Evolutionary conservation across 2,888 invertebrate genomes (phyloP), one percentile per base, ranked within the genome.

Genomic region (Cataglyphis cursor): DNA sequence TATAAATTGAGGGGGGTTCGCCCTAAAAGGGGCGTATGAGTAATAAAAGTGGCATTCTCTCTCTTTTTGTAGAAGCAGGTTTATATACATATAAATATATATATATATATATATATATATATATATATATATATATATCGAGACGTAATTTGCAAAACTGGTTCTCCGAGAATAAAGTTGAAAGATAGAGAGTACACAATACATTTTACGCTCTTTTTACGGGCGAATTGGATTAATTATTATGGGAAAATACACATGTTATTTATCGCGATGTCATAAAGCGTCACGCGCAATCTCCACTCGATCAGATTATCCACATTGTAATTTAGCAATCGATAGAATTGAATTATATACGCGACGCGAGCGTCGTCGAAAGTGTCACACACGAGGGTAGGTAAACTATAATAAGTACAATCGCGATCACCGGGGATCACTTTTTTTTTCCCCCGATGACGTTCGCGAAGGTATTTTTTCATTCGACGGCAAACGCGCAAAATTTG

Each of bases 391-490:
- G n/a, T 35, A 0, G 31, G 9, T 21, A 1, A 28, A 28, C 24
- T 28, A 35, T 35, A 70, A 54, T 73, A 80, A 59, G 73, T 78
- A 80, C 31, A 78, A 59, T 73, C 74, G 31, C 44, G 41, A 28
- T 28, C 24, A 59, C 21, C 15, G 57, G 9, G 31, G 41, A 35
- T 72, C 31, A 31, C 78, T 59, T 31, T 73, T 78, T 73, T 80
- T 51, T n/a, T n/a, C n/a, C n/a, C 8, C 73, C 35, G 18, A 85
- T 78, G 86, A 80, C 21, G 28, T 54, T 38, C 66, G 59, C 48
- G 54, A 38, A 54, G 72, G 72, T 78, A 73, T 78, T 84, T 82
- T 82, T 89, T 82, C 64, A 81, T 75, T 83, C 72, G 65, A 75
- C 35, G 68, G 48, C 24, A 28, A 28, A 28, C 61, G 85, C 81